Conservation (phyloP, 1,140 invertebrate genomes). For the Sinella curviseta region DNA sequence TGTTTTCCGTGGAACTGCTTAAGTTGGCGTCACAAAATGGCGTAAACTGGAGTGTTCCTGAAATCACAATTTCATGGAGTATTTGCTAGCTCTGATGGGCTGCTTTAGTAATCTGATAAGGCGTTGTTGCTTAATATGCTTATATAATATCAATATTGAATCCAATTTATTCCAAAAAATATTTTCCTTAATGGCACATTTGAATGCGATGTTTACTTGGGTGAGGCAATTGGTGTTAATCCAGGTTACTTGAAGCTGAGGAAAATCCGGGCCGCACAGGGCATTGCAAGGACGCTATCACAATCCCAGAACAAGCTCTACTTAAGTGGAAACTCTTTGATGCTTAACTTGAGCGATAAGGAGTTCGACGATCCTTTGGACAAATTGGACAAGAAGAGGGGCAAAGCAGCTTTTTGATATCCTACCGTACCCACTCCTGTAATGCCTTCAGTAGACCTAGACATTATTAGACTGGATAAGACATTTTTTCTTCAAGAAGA, state of each 20-base stretch:
- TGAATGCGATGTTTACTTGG: constrained; percentile 69
- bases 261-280: constrained; percentile 95
- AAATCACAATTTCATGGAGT: constrained; percentile 3
- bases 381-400: constrained; percentile 59
- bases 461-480: not conserved
- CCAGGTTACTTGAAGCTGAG: constrained; percentile 96
- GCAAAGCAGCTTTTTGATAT: constrained; percentile 63
- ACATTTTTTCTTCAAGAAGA: constrained; percentile 8
- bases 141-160: constrained; percentile 14
- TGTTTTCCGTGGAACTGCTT: not conserved
- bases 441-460: constrained; percentile 8
- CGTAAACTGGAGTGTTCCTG: not conserved
- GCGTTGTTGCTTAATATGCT: not conserved
- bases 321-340: constrained; percentile 85
- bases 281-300: constrained; percentile 93
- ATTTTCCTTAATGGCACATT: constrained; percentile 34
- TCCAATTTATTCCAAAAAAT: not conserved
- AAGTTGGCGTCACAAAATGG: no score
- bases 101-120: constrained; percentile 49
- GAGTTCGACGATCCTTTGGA: constrained; percentile 85
- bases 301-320: constrained; percentile 93
- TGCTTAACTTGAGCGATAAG: constrained; percentile 95
- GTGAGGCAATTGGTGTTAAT: constrained; percentile 89
- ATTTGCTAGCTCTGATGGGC: constrained; percentile 34
- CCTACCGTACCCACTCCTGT: not conserved